Conservation (phyloP, 1,140 invertebrate genomes). For the Heliconius congener region DNA sequence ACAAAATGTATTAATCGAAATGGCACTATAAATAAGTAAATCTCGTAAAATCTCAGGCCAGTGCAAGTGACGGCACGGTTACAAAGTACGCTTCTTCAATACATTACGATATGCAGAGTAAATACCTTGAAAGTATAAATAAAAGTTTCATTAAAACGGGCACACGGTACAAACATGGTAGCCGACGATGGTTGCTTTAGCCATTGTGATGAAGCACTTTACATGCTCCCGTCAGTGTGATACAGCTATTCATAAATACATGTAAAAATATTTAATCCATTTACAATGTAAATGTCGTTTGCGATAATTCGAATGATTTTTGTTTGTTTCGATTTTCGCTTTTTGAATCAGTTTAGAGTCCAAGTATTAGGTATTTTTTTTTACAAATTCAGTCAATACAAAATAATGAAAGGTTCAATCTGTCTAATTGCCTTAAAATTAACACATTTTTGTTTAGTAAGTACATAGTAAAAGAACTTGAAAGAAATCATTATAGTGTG, state of each 20-base stretch:
- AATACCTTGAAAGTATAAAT: conserved; percentile 46
- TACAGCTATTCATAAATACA: neutral
- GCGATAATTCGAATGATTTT: neutral
- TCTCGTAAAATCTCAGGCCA: conserved; percentile 40
- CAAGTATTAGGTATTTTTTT: neutral
- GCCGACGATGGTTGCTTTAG: conserved; percentile 24
- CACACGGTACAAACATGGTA: conserved; percentile 28
- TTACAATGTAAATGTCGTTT: conserved; percentile 1
- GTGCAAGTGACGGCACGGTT: conserved; percentile 29
- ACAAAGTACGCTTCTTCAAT: conserved; percentile 47
- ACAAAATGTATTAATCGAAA: conserved; percentile 26
- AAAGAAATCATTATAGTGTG: neutral
- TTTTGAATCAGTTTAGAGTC: neutral
- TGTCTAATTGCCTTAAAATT: neutral
- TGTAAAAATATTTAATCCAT: neutral
- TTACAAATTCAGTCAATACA: neutral
- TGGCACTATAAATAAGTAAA: conserved; percentile 41
- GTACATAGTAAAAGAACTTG: neutral
- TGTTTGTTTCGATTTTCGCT: neutral
- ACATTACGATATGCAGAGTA: conserved; percentile 45
- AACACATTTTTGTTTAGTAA: neutral
- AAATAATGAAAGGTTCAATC: neutral
- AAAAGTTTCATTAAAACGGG: conserved; percentile 37
- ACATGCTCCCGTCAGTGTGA: conserved; percentile 33
- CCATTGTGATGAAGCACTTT: conserved; percentile 37